Evolutionary conservation across 35 echinoderm and acorn worm species (phyloP).

Genomic region (Ptychodera flava): DNA sequence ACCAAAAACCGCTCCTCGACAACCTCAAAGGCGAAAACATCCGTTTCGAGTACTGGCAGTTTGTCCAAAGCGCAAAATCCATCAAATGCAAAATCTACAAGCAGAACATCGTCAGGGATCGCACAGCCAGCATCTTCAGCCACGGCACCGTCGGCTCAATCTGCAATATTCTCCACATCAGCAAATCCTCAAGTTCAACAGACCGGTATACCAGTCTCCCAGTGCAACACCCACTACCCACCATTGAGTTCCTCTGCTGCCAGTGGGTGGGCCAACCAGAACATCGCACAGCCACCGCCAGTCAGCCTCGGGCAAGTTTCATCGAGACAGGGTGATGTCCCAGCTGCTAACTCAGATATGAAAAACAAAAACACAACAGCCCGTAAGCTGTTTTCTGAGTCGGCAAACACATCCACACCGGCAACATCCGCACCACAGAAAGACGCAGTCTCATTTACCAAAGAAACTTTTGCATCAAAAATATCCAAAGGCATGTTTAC

Average conservation of each 20-base stretch:
- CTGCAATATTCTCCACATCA: background rate
- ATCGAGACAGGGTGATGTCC: background rate
- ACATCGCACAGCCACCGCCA: background rate
- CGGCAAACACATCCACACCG: conserved; percentile 12
- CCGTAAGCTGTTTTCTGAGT: conserved; percentile 42
- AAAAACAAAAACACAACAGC: conserved; percentile 7
- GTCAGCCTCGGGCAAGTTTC: background rate
- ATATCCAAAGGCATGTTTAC: background rate
- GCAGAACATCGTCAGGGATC: background rate
- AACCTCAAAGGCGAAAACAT: background rate
- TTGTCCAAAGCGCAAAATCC: background rate
- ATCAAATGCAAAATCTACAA: no score
- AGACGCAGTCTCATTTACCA: background rate
- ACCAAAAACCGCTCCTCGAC: conserved; percentile 12
- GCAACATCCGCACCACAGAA: conserved; percentile 11
- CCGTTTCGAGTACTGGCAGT: background rate
- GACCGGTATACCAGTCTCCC: conserved; percentile 9
- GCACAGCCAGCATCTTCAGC: background rate
- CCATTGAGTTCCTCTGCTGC: background rate
- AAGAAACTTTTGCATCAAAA: conserved; percentile 7
- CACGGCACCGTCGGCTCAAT: background rate
- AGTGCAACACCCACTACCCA: background rate
- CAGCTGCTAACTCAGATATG: conserved; percentile 2
- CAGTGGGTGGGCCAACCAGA: background rate
- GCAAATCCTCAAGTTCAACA: background rate